A percentile compares a stretch with the other conserved stretches of the same genome.
Evolutionary conservation across 1,140 invertebrate species (phyloP).

Genomic region (Leptoteleia sp.): DNA sequence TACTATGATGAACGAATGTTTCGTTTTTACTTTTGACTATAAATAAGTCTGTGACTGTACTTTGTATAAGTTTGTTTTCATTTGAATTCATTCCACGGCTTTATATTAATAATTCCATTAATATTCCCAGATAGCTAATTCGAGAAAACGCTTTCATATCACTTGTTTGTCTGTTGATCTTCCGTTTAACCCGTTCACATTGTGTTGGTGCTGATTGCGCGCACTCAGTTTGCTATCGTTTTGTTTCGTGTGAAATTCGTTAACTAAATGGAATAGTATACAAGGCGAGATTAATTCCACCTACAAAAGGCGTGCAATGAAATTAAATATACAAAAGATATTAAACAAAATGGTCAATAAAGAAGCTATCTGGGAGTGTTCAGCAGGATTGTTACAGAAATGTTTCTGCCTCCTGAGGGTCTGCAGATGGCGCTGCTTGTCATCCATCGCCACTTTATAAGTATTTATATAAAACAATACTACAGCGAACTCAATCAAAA

Average conservation of each 20-base stretch:
- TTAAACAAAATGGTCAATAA: neutral
- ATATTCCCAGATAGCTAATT: slow-evolving; percentile 62
- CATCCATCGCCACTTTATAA: no score
- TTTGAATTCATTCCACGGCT: slow-evolving; percentile 15
- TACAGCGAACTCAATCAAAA: no score
- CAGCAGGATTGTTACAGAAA: slow-evolving; percentile 27
- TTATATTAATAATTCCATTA: slow-evolving; percentile 50
- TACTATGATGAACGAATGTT: slow-evolving; percentile 23
- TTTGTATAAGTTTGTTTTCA: slow-evolving; percentile 20
- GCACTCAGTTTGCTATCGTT: slow-evolving; percentile 16
- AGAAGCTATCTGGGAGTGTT: slow-evolving; percentile 60
- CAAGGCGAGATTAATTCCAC: slow-evolving; percentile 44
- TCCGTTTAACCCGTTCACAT: slow-evolving; percentile 11
- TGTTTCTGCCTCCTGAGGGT: neutral
- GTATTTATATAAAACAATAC: no score
- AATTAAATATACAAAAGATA: no score
- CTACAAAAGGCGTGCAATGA: slow-evolving; percentile 1
- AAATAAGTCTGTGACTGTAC: slow-evolving; percentile 25
- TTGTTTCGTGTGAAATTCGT: slow-evolving; percentile 28
- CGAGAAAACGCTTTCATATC: slow-evolving; percentile 9
- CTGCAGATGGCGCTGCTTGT: slow-evolving; percentile 2
- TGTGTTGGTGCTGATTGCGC: neutral
- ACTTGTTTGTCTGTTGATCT: slow-evolving; percentile 29
- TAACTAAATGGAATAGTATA: slow-evolving; percentile 41
- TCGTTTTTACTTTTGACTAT: slow-evolving; percentile 19